Evolutionary conservation across 1,140 invertebrate genomes (phyloP).

Genomic region (Mamestra configurata): DNA sequence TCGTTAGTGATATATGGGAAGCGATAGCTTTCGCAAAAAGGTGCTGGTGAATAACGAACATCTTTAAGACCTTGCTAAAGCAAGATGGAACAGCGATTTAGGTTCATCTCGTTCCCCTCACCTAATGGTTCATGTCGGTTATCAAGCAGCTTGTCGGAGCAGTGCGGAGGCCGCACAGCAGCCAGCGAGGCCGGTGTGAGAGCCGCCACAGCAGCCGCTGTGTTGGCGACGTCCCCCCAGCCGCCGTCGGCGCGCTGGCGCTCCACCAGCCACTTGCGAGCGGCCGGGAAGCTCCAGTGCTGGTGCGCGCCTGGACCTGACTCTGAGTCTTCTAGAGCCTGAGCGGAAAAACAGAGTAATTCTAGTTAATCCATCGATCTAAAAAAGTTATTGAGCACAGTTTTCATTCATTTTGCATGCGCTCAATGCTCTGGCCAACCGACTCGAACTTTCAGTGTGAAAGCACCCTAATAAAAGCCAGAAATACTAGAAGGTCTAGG

Average conservation of each 20-base stretch:
- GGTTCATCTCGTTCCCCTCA: conserved; percentile 47
- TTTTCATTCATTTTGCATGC: no score
- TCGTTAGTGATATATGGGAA: no score
- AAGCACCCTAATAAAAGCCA: no score
- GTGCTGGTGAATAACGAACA: no score
- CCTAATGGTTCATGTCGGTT: conserved; percentile 81
- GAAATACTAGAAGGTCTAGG: no score
- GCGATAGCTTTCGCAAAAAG: no score
- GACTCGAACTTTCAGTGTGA: no score
- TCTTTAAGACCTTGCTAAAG: no score
- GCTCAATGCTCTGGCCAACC: no score
- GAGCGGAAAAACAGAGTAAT: conserved; percentile 26
- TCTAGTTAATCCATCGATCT: no score
- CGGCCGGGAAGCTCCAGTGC: conserved; percentile 93
- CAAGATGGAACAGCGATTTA: no score
- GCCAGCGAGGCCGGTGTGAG: conserved; percentile 91
- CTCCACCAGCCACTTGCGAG: conserved; percentile 91
- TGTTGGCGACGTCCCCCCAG: conserved; percentile 92
- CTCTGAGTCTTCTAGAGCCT: conserved; percentile 92
- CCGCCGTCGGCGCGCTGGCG: conserved; percentile 93
- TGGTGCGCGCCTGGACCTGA: conserved; percentile 88
- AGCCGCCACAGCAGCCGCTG: conserved; percentile 93
- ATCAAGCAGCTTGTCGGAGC: conserved; percentile 84
- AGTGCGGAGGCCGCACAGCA: conserved; percentile 91
- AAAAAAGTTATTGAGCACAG: no score